Evolutionary conservation across 2,888 invertebrate genomes (phyloP).

Genomic region (Hyppa rectilinea): DNA sequence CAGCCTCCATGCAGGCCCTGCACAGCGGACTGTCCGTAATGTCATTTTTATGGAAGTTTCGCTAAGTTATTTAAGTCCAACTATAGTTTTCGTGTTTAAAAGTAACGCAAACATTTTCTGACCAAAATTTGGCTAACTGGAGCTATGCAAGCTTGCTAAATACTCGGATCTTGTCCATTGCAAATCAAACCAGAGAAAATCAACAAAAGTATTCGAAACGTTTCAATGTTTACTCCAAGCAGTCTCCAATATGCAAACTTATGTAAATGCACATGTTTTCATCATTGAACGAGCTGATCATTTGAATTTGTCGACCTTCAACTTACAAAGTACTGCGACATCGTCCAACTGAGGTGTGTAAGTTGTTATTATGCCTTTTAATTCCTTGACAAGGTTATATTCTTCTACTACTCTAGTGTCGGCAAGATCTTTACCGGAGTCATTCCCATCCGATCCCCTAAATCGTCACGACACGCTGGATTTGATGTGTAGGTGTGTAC

Average conservation of each 20-base stretch:
- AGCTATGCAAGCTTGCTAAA: slow-evolving; percentile 13
- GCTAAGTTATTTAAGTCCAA: background rate
- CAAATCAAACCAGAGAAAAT: slow-evolving; percentile 19
- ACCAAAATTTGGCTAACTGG: background rate
- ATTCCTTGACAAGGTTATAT: slow-evolving; percentile 2
- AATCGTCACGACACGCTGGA: background rate
- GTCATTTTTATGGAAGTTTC: no score
- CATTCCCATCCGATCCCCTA: background rate
- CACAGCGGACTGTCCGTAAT: no score
- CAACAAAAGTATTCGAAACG: slow-evolving; percentile 17
- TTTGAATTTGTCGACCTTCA: slow-evolving; percentile 59
- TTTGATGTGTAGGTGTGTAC: background rate
- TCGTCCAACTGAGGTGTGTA: background rate
- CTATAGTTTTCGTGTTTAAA: background rate
- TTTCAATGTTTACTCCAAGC: slow-evolving; percentile 17
- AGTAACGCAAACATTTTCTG: background rate
- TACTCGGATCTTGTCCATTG: slow-evolving; percentile 4
- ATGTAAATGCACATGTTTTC: slow-evolving; percentile 52
- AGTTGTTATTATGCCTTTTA: slow-evolving; percentile 22
- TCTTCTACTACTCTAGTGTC: background rate
- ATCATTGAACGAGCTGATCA: slow-evolving; percentile 19
- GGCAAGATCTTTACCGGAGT: background rate
- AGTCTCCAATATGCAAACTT: slow-evolving; percentile 40
- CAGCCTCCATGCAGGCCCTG: no score
- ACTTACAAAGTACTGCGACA: slow-evolving; percentile 39